Conservation (phyloP, 2,888 invertebrate genomes). For the Seira sanloemensis region DNA sequence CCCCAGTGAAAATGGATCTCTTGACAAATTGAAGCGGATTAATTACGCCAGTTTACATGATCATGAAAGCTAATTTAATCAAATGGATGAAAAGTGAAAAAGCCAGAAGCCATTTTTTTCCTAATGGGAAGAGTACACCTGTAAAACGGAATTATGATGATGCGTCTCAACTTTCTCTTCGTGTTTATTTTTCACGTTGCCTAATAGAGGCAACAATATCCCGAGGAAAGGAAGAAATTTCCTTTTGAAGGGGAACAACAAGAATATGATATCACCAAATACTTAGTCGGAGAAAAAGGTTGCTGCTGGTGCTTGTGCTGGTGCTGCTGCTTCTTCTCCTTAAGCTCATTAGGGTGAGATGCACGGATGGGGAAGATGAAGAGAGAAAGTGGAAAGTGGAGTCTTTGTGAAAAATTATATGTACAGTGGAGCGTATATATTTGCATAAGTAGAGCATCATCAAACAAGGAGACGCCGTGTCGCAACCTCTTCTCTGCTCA, state of each 20-base stretch:
- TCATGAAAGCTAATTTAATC: constrained; percentile 46
- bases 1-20: constrained; percentile 48
- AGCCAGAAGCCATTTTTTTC: neutral
- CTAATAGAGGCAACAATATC: neutral
- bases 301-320: too few species aligned
- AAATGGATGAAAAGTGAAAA: constrained; percentile 21
- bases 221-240: neutral
- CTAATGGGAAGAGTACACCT: neutral
- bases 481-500: neutral
- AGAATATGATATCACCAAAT: neutral
- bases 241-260: neutral
- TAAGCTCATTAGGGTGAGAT: neutral
- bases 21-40: constrained; percentile 44
- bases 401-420: too few species aligned
- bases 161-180: constrained; percentile 34
- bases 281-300: too few species aligned
- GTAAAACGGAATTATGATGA: neutral
- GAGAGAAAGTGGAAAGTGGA: neutral
- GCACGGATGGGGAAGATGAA: too few species aligned
- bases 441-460: neutral
- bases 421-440: too few species aligned
- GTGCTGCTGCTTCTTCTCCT: too few species aligned
- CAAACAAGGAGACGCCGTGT: neutral
- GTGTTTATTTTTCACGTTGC: neutral
- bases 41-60: constrained; percentile 39